Evolutionary conservation across 2,888 invertebrate species (phyloP).

Genomic region (Sialis fuliginosa): DNA sequence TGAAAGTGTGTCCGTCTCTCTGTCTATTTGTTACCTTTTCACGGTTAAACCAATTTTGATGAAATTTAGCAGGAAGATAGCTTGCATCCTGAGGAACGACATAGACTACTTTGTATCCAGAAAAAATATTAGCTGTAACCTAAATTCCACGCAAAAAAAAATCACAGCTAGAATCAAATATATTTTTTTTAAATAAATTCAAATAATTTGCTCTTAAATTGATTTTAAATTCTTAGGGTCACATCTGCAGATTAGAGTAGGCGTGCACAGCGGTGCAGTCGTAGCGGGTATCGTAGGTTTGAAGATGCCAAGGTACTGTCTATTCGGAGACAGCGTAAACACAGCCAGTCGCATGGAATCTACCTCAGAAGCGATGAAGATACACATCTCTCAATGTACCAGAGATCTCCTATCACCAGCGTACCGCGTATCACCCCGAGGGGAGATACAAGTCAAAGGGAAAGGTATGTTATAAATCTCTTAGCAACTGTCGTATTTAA

Average conservation of each 20-base stretch:
- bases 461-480: slow-evolving; percentile 40
- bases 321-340: slow-evolving; percentile 83
- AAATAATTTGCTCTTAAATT: too few species aligned
- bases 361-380: slow-evolving; percentile 81
- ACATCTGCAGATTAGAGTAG: slow-evolving; percentile 67
- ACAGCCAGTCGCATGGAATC: slow-evolving; percentile 89
- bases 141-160: too few species aligned
- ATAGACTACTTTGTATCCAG: too few species aligned
- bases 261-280: slow-evolving; percentile 80
- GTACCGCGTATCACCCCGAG: slow-evolving; percentile 61
- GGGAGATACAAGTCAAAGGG: slow-evolving; percentile 79
- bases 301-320: slow-evolving; percentile 79
- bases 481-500: not conserved
- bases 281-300: slow-evolving; percentile 88
- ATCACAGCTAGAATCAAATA: too few species aligned
- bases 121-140: too few species aligned
- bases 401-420: slow-evolving; percentile 52
- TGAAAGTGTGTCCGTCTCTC: too few species aligned
- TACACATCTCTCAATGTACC: slow-evolving; percentile 87
- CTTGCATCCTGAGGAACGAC: too few species aligned
- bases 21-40: too few species aligned
- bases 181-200: too few species aligned
- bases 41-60: too few species aligned
- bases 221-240: slow-evolving; percentile 32
- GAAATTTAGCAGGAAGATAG: too few species aligned